Conservation (phyloP, 2,113 vertebrate genomes). For the Crotalus horridus region DNA sequence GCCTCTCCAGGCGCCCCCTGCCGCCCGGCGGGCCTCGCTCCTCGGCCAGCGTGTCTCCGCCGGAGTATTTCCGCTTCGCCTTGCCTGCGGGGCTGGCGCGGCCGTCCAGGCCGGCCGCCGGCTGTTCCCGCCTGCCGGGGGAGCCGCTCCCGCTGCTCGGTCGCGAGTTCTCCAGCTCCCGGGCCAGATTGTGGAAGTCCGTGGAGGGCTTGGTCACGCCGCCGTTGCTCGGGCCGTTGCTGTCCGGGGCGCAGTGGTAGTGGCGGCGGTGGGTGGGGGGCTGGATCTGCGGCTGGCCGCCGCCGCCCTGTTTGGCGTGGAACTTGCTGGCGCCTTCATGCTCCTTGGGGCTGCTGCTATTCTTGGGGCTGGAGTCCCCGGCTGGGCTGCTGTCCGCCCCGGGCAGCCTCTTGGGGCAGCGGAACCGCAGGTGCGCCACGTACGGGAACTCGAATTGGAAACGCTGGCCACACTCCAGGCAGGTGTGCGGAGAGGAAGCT, state of each 20-base stretch:
- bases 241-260: slow-evolving; percentile 56
- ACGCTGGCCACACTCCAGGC: slow-evolving; percentile 91
- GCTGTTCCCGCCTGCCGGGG: slow-evolving; percentile 43
- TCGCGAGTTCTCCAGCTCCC: slow-evolving; percentile 86
- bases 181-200: slow-evolving; percentile 93
- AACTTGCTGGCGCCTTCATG: slow-evolving; percentile 58
- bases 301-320: slow-evolving; percentile 46
- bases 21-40: slow-evolving; percentile 16
- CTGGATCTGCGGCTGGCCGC: neutral
- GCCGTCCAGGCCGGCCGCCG: slow-evolving; percentile 47
- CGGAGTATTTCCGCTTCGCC: slow-evolving; percentile 78
- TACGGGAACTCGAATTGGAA: slow-evolving; percentile 97
- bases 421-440: slow-evolving; percentile 89
- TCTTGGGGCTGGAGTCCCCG: slow-evolving; percentile 71
- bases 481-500: slow-evolving; percentile 83
- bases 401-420: slow-evolving; percentile 89
- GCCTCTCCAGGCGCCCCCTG: slow-evolving; percentile 53
- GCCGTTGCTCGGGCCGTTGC: slow-evolving; percentile 41
- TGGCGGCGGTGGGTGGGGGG: neutral
- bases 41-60: slow-evolving; percentile 58
- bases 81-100: slow-evolving; percentile 47
- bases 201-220: slow-evolving; percentile 83
- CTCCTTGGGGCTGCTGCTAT: slow-evolving; percentile 62
- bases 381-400: slow-evolving; percentile 62
- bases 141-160: slow-evolving; percentile 46